phyloP scores from a whole-genome alignment of 2,888 invertebrate genomes.

The Leucozona laternaria region DNA sequence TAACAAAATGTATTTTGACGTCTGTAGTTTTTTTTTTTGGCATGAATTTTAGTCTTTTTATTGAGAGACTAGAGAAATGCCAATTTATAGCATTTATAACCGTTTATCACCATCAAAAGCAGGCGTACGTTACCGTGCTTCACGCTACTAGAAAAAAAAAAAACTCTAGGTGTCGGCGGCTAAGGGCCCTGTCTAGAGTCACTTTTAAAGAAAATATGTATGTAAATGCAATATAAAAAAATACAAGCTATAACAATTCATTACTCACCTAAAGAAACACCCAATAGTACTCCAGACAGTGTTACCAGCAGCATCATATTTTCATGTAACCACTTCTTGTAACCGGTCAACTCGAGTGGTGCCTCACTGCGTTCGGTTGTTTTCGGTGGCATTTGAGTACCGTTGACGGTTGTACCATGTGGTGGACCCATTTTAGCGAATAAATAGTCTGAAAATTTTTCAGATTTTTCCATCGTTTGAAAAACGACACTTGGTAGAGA shows the following conservation, averaged over 20 bases:
- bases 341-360: constrained; percentile 87
- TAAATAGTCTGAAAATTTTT: constrained; percentile 91
- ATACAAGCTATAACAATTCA: not conserved
- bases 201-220: no score
- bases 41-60: no score
- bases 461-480: constrained; percentile 86
- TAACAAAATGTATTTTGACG: no score
- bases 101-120: no score
- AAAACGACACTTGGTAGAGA: constrained; percentile 65
- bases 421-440: constrained; percentile 92
- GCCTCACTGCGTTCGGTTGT: constrained; percentile 87
- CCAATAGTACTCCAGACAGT: constrained; percentile 90
- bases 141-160: no score
- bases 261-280: constrained; percentile 89
- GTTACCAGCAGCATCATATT: constrained; percentile 92
- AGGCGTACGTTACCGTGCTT: no score
- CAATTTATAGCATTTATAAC: no score
- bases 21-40: no score
- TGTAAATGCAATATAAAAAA: not conserved
- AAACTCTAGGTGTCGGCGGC: no score
- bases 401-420: constrained; percentile 84
- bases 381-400: constrained; percentile 85
- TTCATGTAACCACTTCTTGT: constrained; percentile 88
- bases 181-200: no score
- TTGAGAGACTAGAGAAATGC: no score